Conservation (phyloP, 2,888 invertebrate genomes). For the Eristalis arbustorum region DNA sequence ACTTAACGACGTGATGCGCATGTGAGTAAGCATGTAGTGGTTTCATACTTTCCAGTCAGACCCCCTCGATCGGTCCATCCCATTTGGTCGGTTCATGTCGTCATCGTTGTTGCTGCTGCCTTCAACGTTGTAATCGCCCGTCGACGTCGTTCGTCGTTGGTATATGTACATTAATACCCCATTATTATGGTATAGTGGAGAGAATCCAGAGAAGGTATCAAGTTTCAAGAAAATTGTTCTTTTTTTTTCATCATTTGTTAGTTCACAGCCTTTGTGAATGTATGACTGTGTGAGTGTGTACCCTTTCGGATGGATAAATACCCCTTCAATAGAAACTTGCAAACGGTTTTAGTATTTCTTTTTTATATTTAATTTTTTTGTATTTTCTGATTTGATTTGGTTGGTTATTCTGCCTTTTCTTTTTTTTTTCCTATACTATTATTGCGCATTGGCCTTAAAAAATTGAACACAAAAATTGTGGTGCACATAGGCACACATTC, state of each 20-base stretch:
- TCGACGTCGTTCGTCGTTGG: constrained; percentile 15
- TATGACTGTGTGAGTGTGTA: constrained; percentile 17
- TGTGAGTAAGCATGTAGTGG: constrained; percentile 3
- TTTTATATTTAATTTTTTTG: constrained; percentile 9
- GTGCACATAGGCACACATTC: neutral
- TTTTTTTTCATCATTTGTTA: constrained; percentile 57
- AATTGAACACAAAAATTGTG: constrained; percentile 63
- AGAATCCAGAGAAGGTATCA: constrained; percentile 64
- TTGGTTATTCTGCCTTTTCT: constrained; percentile 36
- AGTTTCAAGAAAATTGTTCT: constrained; percentile 67
- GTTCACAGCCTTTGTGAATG: constrained; percentile 33
- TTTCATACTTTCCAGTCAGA: constrained; percentile 12
- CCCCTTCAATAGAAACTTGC: constrained; percentile 64
- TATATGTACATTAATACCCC: constrained; percentile 68
- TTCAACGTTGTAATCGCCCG: constrained; percentile 27
- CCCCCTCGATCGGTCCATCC: neutral
- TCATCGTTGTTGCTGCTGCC: neutral
- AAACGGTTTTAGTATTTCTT: constrained; percentile 39
- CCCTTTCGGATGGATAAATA: constrained; percentile 57
- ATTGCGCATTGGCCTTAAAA: constrained; percentile 71
- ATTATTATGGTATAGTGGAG: constrained; percentile 65
- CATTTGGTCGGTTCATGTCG: neutral
- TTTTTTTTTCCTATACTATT: constrained; percentile 55
- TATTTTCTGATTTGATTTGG: constrained; percentile 37
- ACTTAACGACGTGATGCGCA: constrained; percentile 1